Evolutionary conservation across 2,797 vertebrate genomes (phyloP).

Genomic region (Myotis vivesi): DNA sequence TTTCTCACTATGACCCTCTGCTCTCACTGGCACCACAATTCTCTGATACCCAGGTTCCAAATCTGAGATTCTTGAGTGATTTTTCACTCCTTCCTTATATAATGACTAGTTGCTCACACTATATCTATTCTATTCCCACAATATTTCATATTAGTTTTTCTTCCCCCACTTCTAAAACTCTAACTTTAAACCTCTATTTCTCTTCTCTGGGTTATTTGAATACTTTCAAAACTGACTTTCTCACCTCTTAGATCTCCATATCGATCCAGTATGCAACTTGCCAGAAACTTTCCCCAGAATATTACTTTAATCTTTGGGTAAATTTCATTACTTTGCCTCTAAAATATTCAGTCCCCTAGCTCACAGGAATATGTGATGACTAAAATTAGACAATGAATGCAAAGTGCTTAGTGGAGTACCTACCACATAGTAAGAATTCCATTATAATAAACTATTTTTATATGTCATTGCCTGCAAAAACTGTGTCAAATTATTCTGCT

Average conservation of each 20-base stretch:
- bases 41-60: neutral
- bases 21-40: neutral
- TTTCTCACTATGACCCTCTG: neutral
- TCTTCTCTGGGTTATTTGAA: neutral
- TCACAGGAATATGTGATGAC: neutral
- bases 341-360: neutral
- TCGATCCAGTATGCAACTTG: neutral
- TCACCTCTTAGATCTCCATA: neutral
- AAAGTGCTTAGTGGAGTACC: neutral
- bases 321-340: neutral
- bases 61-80: neutral
- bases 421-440: neutral
- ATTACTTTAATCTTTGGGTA: neutral
- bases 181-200: neutral
- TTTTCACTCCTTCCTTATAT: neutral
- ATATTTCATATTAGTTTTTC: neutral
- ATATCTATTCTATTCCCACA: neutral
- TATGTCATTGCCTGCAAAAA: neutral
- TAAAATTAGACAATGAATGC: neutral
- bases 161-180: neutral
- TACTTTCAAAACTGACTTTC: neutral
- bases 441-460: neutral
- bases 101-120: neutral
- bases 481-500: neutral
- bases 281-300: neutral